Base-by-base conservation (phyloP, 53 echinoderm and acorn worm genomes). In the Patiria pectinifera region DNA sequence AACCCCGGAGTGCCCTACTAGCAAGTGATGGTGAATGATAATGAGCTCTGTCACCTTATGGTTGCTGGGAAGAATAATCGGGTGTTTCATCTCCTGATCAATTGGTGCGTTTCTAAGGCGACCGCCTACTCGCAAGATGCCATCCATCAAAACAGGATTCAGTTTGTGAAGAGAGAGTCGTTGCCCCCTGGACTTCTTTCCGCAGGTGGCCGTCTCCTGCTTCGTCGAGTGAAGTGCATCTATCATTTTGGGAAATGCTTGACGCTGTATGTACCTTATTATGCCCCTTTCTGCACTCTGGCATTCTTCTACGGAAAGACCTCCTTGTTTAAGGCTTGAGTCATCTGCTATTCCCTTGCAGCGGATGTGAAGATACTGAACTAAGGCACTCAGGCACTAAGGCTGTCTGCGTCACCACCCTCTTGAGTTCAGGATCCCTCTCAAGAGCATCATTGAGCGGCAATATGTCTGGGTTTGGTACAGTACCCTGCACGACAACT, bases 1-100 rank as follows among this genome's bases (percentile, higher is more conserved):
- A 44, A 88, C 94, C 4, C 96, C 92, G 14, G 90, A 89, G 63
- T 96, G 96, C 1, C 96, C 92, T 10, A 94, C 94, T 19, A 19
- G 15, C 11, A 18, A 18, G 76, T 96, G 94, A 59, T 96, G 86
- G 69, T 96, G 84, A 6, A 59, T 16, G 25, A 96, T 91, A 22
- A 94, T 26, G 18, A 96, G 48, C 76, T 43, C 85, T 21, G 94
- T 94, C 71, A 95, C 94, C 19, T 92, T 92, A 47, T 89, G 92
- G 59, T 92, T 85, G 1, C 74, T 72, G 2, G 94, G 96, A 0
- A 95, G 86, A 35, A 95, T 94, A 4, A 94, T 80, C 11, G 96
- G 94, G 48, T 96, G 94, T 71, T 93, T 96, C 16, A 78, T 19
- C 4, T 85, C 92, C 59, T 85, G 49, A 25, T 69, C 22, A n/a